These are phyloP conservation scores for Ecliptopera silaceata DNA, from an alignment of 2,888 invertebrate genomes.

Conservation along the genomic window DNA sequence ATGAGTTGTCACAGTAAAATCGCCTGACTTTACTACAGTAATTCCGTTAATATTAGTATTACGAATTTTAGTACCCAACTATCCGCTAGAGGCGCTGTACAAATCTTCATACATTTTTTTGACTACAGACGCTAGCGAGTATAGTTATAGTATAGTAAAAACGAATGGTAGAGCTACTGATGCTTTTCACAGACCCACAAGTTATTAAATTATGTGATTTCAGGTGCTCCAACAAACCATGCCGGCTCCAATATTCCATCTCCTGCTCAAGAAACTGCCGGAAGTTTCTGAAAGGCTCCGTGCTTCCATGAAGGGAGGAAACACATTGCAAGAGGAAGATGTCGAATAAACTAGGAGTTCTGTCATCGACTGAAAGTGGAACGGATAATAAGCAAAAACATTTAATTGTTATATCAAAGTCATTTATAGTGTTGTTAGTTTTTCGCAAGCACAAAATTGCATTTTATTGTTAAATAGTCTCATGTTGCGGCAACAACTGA, in stretches of 20 bases:
- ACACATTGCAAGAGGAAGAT: conserved; percentile 71
- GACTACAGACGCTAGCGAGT: too few species aligned
- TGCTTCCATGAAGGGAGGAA: conserved; percentile 67
- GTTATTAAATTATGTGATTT: neutral
- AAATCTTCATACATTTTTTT: too few species aligned
- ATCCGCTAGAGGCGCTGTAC: too few species aligned
- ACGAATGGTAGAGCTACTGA: too few species aligned
- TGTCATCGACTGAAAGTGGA: conserved; percentile 9
- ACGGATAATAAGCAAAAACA: conserved; percentile 16
- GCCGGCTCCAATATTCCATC: conserved; percentile 96
- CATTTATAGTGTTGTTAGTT: neutral
- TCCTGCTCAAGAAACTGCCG: conserved; percentile 92
- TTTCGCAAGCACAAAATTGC: neutral
- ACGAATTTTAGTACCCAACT: too few species aligned
- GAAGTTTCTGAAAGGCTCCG: conserved; percentile 80
- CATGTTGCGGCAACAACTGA: neutral
- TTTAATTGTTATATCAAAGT: too few species aligned
- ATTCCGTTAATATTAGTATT: too few species aligned
- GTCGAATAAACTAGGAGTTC: conserved; percentile 61
- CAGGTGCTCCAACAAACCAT: conserved; percentile 96
- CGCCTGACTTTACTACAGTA: too few species aligned
- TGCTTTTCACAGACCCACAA: too few species aligned
- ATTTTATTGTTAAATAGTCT: neutral
- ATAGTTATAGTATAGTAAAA: too few species aligned
- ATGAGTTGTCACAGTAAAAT: too few species aligned